Evolutionary conservation across 2,113 vertebrate genomes (phyloP), one percentile per base, ranked within the genome.

Genomic region (Melospiza georgiana): DNA sequence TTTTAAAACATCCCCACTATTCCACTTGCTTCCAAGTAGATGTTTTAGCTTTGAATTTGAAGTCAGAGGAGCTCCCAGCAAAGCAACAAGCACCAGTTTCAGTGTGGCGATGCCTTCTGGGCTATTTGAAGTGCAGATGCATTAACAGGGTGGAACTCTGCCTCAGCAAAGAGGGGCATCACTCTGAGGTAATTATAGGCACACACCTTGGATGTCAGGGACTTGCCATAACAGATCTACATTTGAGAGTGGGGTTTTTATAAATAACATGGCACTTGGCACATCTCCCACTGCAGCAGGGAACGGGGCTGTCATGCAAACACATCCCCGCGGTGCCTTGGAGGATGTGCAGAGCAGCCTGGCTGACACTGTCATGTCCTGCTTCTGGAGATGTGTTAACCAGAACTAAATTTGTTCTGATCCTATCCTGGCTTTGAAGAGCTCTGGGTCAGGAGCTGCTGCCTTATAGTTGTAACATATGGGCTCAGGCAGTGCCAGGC

Each of bases 251-350:
- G 62, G 11, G 6, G 1, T 2, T 15, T 71, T 57, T 90, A 85
- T 48, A 80, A 78, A 84, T 46, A 43, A 22, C 25, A 1, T 35
- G 71, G 24, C 52, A 48, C 62, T 67, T 57, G 66, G 48, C 66
- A 30, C 43, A 9, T 21, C 23, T 96, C 52, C 76, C 61, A 3
- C 2, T 5, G 82, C 54, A 43, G 44, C 6, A 16, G 4, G 33
- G 74, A n/a, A 18, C 28, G 4, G 69, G 58, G 41, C 66, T 72
- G 65, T 12, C 74, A 9, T 7, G 48, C 31, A 55, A 84, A 41
- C 33, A 2, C 2, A 21, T 87, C 46, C 46, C 58, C 20, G 0
- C 0, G 4, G 44, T 9, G 22, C 72, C 72, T 12, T 1, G 28
- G 51, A 49, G 80, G 51, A n/a, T 12, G 20, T 49, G 58, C 63